phyloP scores from a whole-genome alignment of 2,888 invertebrate genomes.

The Scaptomyza parva region DNA sequence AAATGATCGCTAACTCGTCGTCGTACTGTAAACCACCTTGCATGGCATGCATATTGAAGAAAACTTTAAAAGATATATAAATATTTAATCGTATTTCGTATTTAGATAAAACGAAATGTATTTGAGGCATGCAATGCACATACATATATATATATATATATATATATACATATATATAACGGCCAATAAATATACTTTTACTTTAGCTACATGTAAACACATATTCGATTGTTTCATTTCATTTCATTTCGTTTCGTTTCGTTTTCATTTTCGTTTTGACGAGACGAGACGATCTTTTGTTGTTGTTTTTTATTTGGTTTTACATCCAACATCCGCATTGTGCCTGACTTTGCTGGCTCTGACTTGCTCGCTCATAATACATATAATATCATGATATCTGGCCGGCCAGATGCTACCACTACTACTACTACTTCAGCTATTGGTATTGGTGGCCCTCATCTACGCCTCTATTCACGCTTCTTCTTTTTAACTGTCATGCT shows the following conservation, averaged over 20 bases:
- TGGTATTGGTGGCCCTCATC: constrained; percentile 30
- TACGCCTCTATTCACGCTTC: constrained; percentile 37
- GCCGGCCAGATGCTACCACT: constrained; percentile 33
- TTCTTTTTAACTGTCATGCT: constrained; percentile 62
- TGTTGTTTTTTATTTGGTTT: constrained; percentile 15
- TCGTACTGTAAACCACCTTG: constrained; percentile 31
- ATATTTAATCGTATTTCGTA: neutral
- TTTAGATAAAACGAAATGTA: neutral
- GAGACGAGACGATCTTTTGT: constrained; percentile 15
- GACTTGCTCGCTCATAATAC: too few relatives aligned
- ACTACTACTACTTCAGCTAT: too few relatives aligned
- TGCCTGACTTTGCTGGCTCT: constrained; percentile 11
- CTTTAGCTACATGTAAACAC: constrained; percentile 15
- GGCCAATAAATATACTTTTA: constrained; percentile 35
- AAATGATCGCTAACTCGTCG: constrained; percentile 7
- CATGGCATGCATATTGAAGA: constrained; percentile 60
- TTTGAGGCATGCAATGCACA: constrained; percentile 41
- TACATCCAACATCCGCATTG: constrained; percentile 43
- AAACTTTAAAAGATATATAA: constrained; percentile 5
- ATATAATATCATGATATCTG: constrained; percentile 2
- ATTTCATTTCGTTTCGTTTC: constrained; percentile 35
- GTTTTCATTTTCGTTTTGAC: constrained; percentile 25
- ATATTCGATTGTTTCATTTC: constrained; percentile 20
- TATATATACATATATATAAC: constrained; percentile 14
- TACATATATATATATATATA: constrained; percentile 11